Conservation (phyloP, 2,797 vertebrate species). For the Phaenicophaeus curvirostris region DNA sequence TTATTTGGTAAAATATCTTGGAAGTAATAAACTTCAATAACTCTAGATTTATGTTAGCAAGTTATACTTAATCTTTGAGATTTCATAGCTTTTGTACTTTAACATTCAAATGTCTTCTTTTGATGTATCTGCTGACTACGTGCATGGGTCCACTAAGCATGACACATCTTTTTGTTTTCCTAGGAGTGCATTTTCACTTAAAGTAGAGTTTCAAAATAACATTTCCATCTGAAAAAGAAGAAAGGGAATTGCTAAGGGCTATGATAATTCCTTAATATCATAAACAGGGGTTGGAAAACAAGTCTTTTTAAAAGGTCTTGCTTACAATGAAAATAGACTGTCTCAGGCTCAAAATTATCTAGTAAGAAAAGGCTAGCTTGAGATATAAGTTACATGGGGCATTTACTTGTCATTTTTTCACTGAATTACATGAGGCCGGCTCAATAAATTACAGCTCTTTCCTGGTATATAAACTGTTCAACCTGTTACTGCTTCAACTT, state of each 20-base stretch:
- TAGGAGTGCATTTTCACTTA: neutral
- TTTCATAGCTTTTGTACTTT: neutral
- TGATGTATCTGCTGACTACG: neutral
- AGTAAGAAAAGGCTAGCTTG: conserved; percentile 59
- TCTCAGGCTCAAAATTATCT: conserved; percentile 71
- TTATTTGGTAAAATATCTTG: neutral
- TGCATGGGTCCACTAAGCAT: neutral
- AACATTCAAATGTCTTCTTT: neutral
- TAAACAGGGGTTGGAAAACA: conserved; percentile 73
- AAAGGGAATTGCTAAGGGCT: conserved; percentile 7
- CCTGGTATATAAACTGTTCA: conserved; percentile 55
- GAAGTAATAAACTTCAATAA: neutral
- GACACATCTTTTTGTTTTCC: neutral
- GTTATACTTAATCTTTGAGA: neutral
- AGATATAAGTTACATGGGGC: conserved; percentile 30
- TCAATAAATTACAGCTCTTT: conserved; percentile 53
- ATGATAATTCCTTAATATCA: conserved; percentile 65
- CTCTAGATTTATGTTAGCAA: neutral
- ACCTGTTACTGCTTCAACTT: conserved; percentile 72
- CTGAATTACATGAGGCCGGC: conserved; percentile 66
- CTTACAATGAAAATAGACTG: conserved; percentile 67
- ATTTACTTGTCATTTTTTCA: conserved; percentile 63
- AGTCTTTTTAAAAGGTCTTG: conserved; percentile 66
- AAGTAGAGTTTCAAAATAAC: conserved; percentile 30
- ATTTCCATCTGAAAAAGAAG: conserved; percentile 61